Evolutionary conservation across 2,888 invertebrate genomes (phyloP), one percentile per base, ranked within the genome.

Genomic region (Eremobia ochroleuca): DNA sequence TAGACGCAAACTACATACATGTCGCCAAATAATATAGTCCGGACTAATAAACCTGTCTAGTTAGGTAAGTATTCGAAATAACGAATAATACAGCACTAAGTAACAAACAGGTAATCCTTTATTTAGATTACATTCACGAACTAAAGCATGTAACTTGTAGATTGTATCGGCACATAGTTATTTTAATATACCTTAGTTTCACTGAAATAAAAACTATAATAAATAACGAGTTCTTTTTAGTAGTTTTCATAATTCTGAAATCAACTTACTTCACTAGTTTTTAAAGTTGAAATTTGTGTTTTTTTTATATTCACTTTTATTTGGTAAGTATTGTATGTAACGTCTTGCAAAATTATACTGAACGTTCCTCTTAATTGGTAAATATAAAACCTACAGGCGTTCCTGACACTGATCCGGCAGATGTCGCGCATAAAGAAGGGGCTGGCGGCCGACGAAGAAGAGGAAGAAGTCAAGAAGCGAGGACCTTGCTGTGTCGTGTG

Each of bases 351-450:
- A 11, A 8, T 66, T n/a, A 3, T 40, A 28, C 2, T 34, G 31
- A 59, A 37, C 0, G 28, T 43, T 25, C 25, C 18, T 74, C 21
- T 40, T 37, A 46, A 68, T 62, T 58, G 21, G 4, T 55, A 25
- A 21, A 59, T 73, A 71, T 74, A 11, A 31, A 64, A 40, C 62
- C 72, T 86, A 34, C 95, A 96, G 96, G 95, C 95, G 69, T 96
- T 96, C 94, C 91, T 96, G 92, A 90, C 92, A 74, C 92, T 96
- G 87, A 94, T 94, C 89, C 94, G 95, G 52, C 91, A 94, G 82
- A 94, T 96, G 93, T 96, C 96, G 76, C 92, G 92, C 69, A 91
- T 90, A 88, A 96, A 96, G 94, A 88, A 89, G 21, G 95, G 94
- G 2, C 90, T 90, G 81, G 81, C 90, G n/a, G 85, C 88, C 13